Evolutionary conservation across 2,888 invertebrate genomes (phyloP).

Genomic region (Patella caerulea): DNA sequence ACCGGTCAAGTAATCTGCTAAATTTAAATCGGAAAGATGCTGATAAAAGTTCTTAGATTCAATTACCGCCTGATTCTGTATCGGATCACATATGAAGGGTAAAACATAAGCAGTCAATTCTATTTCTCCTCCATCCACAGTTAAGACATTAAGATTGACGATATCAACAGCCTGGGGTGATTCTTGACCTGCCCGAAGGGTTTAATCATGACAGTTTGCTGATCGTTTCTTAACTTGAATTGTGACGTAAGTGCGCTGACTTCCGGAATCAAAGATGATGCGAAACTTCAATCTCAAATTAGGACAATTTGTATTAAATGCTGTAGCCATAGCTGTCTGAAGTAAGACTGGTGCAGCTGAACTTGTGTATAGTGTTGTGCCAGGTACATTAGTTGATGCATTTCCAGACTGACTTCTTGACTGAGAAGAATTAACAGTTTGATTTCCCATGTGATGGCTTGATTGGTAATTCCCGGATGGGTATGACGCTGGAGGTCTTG

Average conservation of each 20-base stretch:
- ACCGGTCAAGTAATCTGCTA: neutral
- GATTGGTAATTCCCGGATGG: no score
- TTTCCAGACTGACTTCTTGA: no score
- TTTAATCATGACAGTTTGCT: neutral
- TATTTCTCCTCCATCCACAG: neutral
- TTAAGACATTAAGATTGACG: neutral
- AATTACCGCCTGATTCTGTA: neutral
- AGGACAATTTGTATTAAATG: neutral
- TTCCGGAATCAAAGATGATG: neutral
- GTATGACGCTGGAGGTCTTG: no score
- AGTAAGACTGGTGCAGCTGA: neutral
- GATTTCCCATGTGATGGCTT: no score
- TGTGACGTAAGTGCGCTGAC: neutral
- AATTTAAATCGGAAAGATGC: neutral
- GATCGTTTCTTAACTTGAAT: neutral
- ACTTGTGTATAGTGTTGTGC: neutral
- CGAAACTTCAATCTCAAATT: neutral
- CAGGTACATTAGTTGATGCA: no score
- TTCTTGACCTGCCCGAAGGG: neutral
- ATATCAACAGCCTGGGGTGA: neutral
- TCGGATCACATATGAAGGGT: neutral
- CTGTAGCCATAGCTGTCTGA: neutral
- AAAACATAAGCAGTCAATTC: neutral
- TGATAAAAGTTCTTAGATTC: neutral
- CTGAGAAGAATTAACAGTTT: no score